Conservation (phyloP, 2,888 invertebrate genomes). For the Erynnis tages region DNA sequence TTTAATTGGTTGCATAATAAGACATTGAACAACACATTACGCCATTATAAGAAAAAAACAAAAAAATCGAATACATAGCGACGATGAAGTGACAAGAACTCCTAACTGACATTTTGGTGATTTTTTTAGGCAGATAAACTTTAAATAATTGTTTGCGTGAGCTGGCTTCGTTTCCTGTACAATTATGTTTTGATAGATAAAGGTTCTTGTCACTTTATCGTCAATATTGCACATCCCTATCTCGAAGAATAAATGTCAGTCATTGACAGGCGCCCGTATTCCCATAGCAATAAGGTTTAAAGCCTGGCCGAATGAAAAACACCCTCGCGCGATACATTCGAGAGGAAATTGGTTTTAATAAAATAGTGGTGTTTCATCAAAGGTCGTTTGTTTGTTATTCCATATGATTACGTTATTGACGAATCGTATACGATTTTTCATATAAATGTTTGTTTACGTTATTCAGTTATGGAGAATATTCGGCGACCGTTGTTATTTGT, state of each 20-base stretch:
- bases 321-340: conserved; percentile 6
- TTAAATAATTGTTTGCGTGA: too few relatives aligned
- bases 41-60: too few relatives aligned
- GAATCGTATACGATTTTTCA: conserved; percentile 1
- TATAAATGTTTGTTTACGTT: neutral
- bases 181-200: too few relatives aligned
- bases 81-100: too few relatives aligned
- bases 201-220: too few relatives aligned
- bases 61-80: too few relatives aligned
- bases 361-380: conserved; percentile 42
- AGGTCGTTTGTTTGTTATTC: conserved; percentile 20
- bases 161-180: too few relatives aligned
- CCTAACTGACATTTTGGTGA: too few relatives aligned
- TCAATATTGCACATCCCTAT: conserved; percentile 20
- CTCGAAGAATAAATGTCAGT: neutral
- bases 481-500: neutral
- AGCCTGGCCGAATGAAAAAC: conserved; percentile 10
- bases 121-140: too few relatives aligned
- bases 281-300: conserved; percentile 21
- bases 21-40: too few relatives aligned
- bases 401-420: conserved; percentile 21
- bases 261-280: conserved; percentile 10
- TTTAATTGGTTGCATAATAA: too few relatives aligned
- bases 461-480: neutral
- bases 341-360: conserved; percentile 50